Percentiles rank a stretch among this genome's conserved stretches.
These are phyloP conservation scores for Campoplex nolae DNA, from an alignment of 2,888 invertebrate species.

Conservation along the genomic window DNA sequence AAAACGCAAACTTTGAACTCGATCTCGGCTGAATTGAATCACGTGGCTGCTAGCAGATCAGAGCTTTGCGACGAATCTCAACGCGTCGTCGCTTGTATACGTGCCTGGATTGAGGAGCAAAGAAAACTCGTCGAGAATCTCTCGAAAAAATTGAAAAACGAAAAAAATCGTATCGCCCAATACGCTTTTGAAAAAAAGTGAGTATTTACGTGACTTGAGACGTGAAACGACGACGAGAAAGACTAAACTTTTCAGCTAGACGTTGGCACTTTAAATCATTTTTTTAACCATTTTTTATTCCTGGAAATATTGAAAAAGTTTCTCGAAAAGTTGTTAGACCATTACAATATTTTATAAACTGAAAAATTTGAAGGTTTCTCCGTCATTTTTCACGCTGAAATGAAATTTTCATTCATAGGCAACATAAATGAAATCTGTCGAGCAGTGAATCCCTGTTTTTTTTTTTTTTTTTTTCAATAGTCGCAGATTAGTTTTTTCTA, in stretches of 20 bases:
- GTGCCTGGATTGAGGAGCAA: slow-evolving; percentile 79
- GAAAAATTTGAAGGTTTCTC: too few species aligned
- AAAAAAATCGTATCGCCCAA: slow-evolving; percentile 75
- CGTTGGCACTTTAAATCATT: too few species aligned
- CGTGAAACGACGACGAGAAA: neutral
- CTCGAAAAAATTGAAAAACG: slow-evolving; percentile 73
- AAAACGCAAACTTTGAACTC: slow-evolving; percentile 77
- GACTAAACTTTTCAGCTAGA: too few species aligned
- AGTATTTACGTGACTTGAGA: slow-evolving; percentile 26
- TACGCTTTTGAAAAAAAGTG: slow-evolving; percentile 79
- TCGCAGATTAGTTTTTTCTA: too few species aligned
- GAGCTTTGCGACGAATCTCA: slow-evolving; percentile 79
- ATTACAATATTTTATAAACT: neutral
- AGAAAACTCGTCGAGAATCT: slow-evolving; percentile 73
- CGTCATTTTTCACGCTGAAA: too few species aligned
- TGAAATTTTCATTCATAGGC: too few species aligned
- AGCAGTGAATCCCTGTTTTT: too few species aligned
- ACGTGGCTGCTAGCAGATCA: slow-evolving; percentile 76
- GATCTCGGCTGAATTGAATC: slow-evolving; percentile 77
- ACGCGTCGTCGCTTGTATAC: slow-evolving; percentile 77
- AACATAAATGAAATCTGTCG: too few species aligned
- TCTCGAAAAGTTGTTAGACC: neutral
- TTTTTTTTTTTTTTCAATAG: too few species aligned
- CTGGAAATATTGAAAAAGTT: neutral
- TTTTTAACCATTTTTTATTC: too few species aligned